These are phyloP conservation scores for Lithosia quadra DNA, from an alignment of 2,888 invertebrate genomes.

Conservation along the genomic window DNA sequence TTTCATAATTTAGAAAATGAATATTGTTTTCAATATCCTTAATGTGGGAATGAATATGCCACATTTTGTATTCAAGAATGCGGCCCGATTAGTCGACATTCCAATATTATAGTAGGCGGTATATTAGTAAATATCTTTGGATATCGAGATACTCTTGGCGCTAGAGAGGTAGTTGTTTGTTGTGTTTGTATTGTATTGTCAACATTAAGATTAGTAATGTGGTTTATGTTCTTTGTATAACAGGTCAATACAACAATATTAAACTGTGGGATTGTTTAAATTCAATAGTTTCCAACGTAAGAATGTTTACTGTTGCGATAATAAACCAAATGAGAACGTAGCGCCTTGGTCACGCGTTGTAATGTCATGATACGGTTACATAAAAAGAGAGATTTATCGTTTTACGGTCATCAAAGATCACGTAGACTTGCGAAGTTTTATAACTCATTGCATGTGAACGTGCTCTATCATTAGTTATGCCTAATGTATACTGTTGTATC, in stretches of 20 bases:
- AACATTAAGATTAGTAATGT: background rate
- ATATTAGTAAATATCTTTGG: constrained; percentile 79
- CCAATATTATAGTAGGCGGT: constrained; percentile 71
- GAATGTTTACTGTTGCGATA: constrained; percentile 17
- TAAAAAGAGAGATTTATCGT: constrained; percentile 48
- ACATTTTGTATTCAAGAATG: constrained; percentile 81
- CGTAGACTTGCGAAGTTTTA: constrained; percentile 34
- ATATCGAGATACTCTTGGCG: constrained; percentile 72
- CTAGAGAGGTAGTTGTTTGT: constrained; percentile 56
- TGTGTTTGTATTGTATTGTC: constrained; percentile 30
- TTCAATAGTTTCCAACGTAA: constrained; percentile 13
- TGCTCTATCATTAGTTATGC: constrained; percentile 25
- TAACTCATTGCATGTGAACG: constrained; percentile 19
- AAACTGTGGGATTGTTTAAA: background rate
- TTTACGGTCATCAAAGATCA: constrained; percentile 31
- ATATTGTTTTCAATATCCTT: constrained; percentile 70
- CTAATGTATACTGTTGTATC: constrained; percentile 21
- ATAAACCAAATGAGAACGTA: constrained; percentile 18
- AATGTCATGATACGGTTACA: constrained; percentile 33
- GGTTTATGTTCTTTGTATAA: background rate
- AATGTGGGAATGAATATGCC: constrained; percentile 67
- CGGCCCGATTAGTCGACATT: constrained; percentile 80
- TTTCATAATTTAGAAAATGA: constrained; percentile 41
- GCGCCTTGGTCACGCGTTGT: constrained; percentile 19
- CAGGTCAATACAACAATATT: background rate